Evolutionary conservation across 1,140 invertebrate species (phyloP).

Genomic region (Trichonephila inaurata): DNA sequence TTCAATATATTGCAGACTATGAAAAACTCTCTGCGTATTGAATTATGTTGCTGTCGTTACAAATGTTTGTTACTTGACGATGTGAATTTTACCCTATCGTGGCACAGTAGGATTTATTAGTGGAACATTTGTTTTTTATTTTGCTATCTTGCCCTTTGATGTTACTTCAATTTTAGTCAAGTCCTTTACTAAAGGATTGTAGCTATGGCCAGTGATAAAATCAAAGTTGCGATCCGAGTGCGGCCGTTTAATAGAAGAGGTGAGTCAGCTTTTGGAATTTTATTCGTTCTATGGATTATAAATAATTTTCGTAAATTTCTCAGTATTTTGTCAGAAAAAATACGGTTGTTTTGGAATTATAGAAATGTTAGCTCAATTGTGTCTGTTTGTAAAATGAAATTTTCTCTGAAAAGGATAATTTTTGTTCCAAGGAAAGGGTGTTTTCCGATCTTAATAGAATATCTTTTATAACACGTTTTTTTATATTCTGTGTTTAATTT

Average conservation of each 20-base stretch:
- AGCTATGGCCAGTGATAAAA: conserved; percentile 84
- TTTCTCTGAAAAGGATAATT: no score
- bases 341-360: no score
- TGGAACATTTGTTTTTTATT: conserved; percentile 35
- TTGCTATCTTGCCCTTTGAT: conserved; percentile 27
- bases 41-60: conserved; percentile 55
- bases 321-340: no score
- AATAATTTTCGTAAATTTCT: no score
- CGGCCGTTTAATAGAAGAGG: conserved; percentile 97
- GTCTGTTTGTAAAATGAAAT: no score
- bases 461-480: no score
- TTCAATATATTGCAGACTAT: conserved; percentile 54
- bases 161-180: conserved; percentile 60
- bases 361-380: no score
- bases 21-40: background rate
- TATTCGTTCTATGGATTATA: background rate
- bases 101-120: conserved; percentile 68
- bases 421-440: no score
- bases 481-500: no score
- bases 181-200: conserved; percentile 45
- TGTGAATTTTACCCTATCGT: conserved; percentile 52
- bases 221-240: conserved; percentile 97
- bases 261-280: conserved; percentile 82
- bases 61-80: conserved; percentile 46
- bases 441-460: no score